Evolutionary conservation across 2,113 vertebrate species (phyloP).

Genomic region (Sorex araneus): DNA sequence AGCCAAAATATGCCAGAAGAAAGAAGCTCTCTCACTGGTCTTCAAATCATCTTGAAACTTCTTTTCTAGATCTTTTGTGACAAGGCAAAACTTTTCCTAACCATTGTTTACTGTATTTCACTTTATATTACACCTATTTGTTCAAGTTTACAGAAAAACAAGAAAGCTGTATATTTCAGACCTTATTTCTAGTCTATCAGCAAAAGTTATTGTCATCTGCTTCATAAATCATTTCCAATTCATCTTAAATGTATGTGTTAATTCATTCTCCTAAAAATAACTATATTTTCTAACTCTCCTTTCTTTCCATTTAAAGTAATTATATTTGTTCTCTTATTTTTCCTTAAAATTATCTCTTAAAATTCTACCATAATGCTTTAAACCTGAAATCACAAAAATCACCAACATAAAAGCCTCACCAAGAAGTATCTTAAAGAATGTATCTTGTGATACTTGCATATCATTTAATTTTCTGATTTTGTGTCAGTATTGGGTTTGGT

Average conservation of each 20-base stretch:
- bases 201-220: background rate
- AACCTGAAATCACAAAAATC: background rate
- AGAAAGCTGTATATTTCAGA: background rate
- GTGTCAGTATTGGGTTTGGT: background rate
- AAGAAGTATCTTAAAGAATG: background rate
- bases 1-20: background rate
- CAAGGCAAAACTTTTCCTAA: background rate
- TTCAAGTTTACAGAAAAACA: conserved; percentile 8
- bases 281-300: background rate
- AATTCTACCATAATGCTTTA: conserved; percentile 9
- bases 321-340: conserved; percentile 39
- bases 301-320: background rate
- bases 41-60: background rate
- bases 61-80: background rate
- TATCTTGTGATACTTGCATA: background rate
- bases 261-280: background rate
- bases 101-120: conserved; percentile 28
- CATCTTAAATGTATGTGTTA: background rate
- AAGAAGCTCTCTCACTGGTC: background rate
- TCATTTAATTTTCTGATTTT: background rate
- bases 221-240: background rate
- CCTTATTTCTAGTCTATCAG: conserved; percentile 10
- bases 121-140: background rate
- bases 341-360: conserved; percentile 42
- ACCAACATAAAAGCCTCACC: background rate